Percentiles rank a stretch among this genome's conserved stretches.
Conservation (phyloP, 2,888 invertebrate species). For the Molorchus minor region DNA sequence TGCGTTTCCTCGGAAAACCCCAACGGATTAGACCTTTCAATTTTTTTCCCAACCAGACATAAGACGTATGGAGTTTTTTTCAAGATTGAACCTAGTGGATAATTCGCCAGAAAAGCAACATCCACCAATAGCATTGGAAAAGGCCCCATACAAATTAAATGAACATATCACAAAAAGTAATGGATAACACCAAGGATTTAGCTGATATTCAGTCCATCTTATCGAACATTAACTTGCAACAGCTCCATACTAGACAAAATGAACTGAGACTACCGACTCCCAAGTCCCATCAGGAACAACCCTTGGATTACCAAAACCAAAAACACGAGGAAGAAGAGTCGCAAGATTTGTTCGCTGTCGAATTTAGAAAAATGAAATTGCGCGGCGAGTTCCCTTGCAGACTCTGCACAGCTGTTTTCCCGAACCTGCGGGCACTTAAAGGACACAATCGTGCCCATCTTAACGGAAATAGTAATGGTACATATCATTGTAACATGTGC, state of each 20-base stretch:
- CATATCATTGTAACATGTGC: constrained; percentile 94
- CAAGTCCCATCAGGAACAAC: constrained; percentile 38
- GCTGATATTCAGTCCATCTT: constrained; percentile 88
- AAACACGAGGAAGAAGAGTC: constrained; percentile 78
- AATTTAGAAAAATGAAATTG: constrained; percentile 88
- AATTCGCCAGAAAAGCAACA: constrained; percentile 65
- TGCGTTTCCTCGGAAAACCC: constrained; percentile 56
- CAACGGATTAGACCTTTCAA: constrained; percentile 56
- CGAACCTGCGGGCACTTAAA: constrained; percentile 88
- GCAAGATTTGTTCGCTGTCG: constrained; percentile 84
- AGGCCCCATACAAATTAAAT: constrained; percentile 47
- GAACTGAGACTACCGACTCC: constrained; percentile 28
- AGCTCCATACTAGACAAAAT: constrained; percentile 64
- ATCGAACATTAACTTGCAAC: constrained; percentile 77
- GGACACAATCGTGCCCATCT: constrained; percentile 90
- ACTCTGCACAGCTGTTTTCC: constrained; percentile 87
- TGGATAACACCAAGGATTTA: constrained; percentile 75
- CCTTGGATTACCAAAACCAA: constrained; percentile 53
- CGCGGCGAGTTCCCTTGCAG: constrained; percentile 91
- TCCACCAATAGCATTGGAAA: constrained; percentile 26
- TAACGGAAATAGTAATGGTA: constrained; percentile 76
- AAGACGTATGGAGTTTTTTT: constrained; percentile 81
- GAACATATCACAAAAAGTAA: constrained; percentile 51
- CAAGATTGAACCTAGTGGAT: constrained; percentile 80
- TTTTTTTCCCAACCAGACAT: constrained; percentile 67